Evolutionary conservation across 2,888 invertebrate species (phyloP).

Genomic region (Trachelus troglodyta): DNA sequence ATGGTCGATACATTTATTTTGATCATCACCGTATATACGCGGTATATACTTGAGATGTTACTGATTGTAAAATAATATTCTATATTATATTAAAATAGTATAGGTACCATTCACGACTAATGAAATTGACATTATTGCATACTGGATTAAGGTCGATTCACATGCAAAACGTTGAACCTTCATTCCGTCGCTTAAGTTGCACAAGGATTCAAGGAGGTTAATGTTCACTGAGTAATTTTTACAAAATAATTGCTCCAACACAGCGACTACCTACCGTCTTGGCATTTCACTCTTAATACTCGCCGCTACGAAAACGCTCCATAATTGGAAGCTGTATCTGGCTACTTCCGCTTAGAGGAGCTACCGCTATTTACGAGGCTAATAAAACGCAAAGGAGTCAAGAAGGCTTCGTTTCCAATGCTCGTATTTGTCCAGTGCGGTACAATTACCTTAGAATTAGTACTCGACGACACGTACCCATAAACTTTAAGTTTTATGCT

Average conservation of each 20-base stretch:
- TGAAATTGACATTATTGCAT: neutral
- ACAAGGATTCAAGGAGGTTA: slow-evolving; percentile 2
- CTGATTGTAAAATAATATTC: neutral
- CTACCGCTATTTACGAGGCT: slow-evolving; percentile 57
- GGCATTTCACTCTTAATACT: slow-evolving; percentile 34
- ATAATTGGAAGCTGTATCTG: slow-evolving; percentile 49
- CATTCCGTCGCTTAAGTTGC: neutral
- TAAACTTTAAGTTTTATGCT: slow-evolving; percentile 43
- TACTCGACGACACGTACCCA: slow-evolving; percentile 36
- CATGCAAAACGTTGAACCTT: neutral
- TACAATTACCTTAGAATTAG: slow-evolving; percentile 43
- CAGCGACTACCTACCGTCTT: slow-evolving; percentile 26
- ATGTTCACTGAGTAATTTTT: slow-evolving; percentile 33
- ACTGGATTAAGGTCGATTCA: neutral
- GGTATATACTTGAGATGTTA: neutral
- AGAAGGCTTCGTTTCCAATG: slow-evolving; percentile 6
- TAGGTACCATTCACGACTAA: neutral
- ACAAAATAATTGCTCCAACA: slow-evolving; percentile 36
- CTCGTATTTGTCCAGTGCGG: neutral
- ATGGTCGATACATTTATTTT: neutral
- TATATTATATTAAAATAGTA: neutral
- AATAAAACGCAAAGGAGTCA: slow-evolving; percentile 52
- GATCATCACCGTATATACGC: neutral
- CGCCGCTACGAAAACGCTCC: slow-evolving; percentile 36
- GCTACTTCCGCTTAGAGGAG: slow-evolving; percentile 52